phyloP scores from a whole-genome alignment of 2,797 vertebrate genomes.

The Schizopygopsis pylzovi region DNA sequence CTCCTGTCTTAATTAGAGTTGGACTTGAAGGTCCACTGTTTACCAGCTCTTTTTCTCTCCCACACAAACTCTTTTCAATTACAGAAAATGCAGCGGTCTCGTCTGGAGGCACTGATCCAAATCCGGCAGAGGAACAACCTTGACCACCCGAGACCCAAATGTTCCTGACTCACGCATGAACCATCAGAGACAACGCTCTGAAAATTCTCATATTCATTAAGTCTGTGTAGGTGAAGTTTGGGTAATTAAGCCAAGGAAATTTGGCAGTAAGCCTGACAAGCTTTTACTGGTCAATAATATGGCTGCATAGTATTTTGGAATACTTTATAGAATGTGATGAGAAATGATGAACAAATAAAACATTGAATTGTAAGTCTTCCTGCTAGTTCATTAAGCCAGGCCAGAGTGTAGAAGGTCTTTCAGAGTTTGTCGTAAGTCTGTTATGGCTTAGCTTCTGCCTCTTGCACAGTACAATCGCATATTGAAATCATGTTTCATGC shows the following conservation, averaged over 20 bases:
- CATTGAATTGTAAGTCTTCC: background rate
- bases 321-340: background rate
- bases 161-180: conserved; percentile 41
- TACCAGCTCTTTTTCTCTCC: conserved; percentile 44
- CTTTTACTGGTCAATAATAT: conserved; percentile 23
- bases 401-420: conserved; percentile 14
- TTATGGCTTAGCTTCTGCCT: conserved; percentile 25
- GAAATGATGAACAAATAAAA: background rate
- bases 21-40: conserved; percentile 55
- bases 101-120: conserved; percentile 46
- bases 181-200: conserved; percentile 33
- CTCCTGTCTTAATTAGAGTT: conserved; percentile 61
- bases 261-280: conserved; percentile 15
- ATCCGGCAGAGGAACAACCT: conserved; percentile 48
- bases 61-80: conserved; percentile 57
- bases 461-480: conserved; percentile 40
- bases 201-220: conserved; percentile 41
- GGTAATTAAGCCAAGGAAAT: conserved; percentile 19
- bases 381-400: background rate
- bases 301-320: background rate
- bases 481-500: conserved; percentile 50
- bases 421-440: conserved; percentile 31
- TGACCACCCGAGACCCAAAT: conserved; percentile 44
- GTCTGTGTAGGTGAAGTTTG: conserved; percentile 19
- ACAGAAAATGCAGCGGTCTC: conserved; percentile 42